Evolutionary conservation across 35 echinoderm and acorn worm genomes (phyloP).

Genomic region (Heliocidaris tuberculata): DNA sequence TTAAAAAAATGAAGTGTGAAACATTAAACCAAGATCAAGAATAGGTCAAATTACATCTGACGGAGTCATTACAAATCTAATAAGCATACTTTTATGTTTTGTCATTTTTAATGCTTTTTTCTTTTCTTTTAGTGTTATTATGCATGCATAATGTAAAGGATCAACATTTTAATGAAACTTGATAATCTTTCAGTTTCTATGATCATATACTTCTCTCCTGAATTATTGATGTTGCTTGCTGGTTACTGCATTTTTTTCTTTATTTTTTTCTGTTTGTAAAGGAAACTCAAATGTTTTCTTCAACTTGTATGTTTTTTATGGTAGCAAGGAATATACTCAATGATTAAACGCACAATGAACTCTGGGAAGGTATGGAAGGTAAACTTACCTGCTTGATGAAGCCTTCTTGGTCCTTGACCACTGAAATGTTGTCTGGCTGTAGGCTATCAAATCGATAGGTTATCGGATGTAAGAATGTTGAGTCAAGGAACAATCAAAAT

Average conservation of each 20-base stretch:
- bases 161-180: neutral
- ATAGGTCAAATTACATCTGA: neutral
- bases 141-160: neutral
- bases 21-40: neutral
- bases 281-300: no score
- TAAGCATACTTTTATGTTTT: neutral
- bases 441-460: constrained; percentile 41
- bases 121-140: neutral
- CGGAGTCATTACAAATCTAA: neutral
- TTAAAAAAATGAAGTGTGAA: neutral
- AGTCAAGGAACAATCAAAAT: constrained; percentile 16
- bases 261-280: no score
- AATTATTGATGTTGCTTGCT: no score
- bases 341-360: neutral
- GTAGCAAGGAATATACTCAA: neutral
- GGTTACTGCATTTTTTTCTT: no score
- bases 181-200: neutral
- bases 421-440: constrained; percentile 40
- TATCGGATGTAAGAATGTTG: neutral
- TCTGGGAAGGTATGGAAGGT: neutral
- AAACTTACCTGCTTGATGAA: constrained; percentile 14
- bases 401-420: constrained; percentile 39
- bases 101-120: neutral
- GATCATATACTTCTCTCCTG: neutral
- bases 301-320: no score